These are phyloP conservation scores for Norana najaformis DNA, from an alignment of 2,888 invertebrate genomes.

Conservation along the genomic window DNA sequence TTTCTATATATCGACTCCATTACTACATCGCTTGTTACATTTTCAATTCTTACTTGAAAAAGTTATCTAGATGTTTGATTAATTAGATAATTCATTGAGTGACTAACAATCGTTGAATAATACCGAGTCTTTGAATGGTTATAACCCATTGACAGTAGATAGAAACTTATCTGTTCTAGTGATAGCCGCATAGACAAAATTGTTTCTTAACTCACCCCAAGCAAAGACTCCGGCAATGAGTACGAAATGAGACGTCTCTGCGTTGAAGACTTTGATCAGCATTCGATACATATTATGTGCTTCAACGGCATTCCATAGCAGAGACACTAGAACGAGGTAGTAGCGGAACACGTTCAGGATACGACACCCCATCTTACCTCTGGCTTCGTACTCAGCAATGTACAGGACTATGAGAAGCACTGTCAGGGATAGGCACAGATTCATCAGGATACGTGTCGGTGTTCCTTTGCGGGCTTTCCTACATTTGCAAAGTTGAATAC, in stretches of 20 bases:
- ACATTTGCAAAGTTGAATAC: background rate
- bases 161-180: too few relatives aligned
- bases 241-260: constrained; percentile 33
- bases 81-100: too few relatives aligned
- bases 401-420: constrained; percentile 34
- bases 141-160: too few relatives aligned
- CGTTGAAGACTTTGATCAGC: constrained; percentile 39
- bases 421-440: constrained; percentile 38
- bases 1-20: too few relatives aligned
- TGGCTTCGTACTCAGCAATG: constrained; percentile 31
- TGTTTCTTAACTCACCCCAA: constrained; percentile 37
- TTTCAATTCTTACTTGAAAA: too few relatives aligned
- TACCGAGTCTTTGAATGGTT: too few relatives aligned
- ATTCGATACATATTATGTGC: constrained; percentile 41
- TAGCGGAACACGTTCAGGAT: constrained; percentile 37
- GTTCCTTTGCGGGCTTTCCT: constrained; percentile 36
- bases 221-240: constrained; percentile 36
- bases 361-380: constrained; percentile 29
- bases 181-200: background rate
- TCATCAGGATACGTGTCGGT: constrained; percentile 35
- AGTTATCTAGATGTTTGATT: too few relatives aligned
- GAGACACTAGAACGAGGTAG: constrained; percentile 40
- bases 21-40: too few relatives aligned
- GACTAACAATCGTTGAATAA: too few relatives aligned
- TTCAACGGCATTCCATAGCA: constrained; percentile 42